Base-by-base conservation (phyloP, 2,888 invertebrate species). In the Thalpophila matura region DNA sequence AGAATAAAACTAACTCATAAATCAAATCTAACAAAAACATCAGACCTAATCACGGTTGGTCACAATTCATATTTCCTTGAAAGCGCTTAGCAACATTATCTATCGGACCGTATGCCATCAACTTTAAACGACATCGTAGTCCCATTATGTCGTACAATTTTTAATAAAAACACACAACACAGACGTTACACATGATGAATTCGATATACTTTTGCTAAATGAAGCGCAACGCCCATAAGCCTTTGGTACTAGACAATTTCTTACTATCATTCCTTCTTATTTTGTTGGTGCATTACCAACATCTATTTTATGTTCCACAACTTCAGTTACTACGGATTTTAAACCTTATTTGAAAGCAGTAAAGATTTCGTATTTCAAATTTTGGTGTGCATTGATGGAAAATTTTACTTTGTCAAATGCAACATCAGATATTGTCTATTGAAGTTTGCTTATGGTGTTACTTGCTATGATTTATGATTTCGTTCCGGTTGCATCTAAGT, bases 121-220 rank as follows among this genome's bases (percentile, higher is more conserved):
- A 68, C 75, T 78, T 80, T 73, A 82, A 83, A 84, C 79, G 85
- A 77, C 74, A 50, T 64, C 68, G 73, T 58, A 77, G 77, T 69
- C 56, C 86, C 84, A 84, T 83, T 82, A 87, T 57, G 75, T 77
- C 61, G 67, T 76, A 81, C 81, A 76, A 86, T 87, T 88, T 90
- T 82, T 85, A 90, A 88, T 89, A 91, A 92, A 91, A 93, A 91
- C 88, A 84, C 79, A 83, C 81, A 79, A 76, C 72, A 72, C 80
- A 84, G 86, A 88, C 88, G 83, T 83, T 89, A 89, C 81, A 85
- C 79, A 85, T 86, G 89, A 92, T 92, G 89, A 88, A 94, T 93
- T 94, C 92, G 94, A 91, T 90, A 92, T 92, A 91, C 90, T 89
- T 92, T 91, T 92, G 92, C 92, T 94, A 94, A 94, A 94, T 94